phyloP scores from a whole-genome alignment of 2,888 invertebrate genomes.

The Criorhina ranunculi region DNA sequence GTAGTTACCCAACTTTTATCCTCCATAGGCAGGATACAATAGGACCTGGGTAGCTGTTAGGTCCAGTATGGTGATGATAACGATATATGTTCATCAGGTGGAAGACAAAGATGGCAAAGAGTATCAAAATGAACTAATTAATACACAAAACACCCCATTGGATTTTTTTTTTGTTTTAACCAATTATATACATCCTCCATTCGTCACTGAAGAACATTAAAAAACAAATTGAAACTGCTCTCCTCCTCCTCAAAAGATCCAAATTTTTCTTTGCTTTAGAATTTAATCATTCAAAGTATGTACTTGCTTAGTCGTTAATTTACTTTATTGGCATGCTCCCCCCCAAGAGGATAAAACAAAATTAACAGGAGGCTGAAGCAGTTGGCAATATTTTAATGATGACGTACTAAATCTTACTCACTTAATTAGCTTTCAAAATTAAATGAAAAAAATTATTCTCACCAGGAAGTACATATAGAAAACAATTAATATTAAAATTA shows the following conservation, averaged over 20 bases:
- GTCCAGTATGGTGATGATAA: no score
- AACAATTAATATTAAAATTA: constrained; percentile 2
- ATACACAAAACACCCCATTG: not conserved
- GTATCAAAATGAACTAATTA: constrained; percentile 10
- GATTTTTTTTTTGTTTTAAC: not conserved
- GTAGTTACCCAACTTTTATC: no score
- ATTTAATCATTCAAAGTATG: constrained; percentile 2
- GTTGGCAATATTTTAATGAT: constrained; percentile 20
- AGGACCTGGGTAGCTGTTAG: no score
- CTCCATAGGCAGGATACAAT: no score
- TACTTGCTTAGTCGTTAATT: constrained; percentile 28
- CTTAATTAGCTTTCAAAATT: constrained; percentile 41
- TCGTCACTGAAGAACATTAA: not conserved
- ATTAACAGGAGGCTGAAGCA: constrained; percentile 26
- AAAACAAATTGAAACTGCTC: constrained; percentile 24
- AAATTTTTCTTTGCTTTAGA: not conserved
- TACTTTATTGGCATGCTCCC: constrained; percentile 28
- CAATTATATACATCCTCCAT: constrained; percentile 11
- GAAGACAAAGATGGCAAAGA: constrained; percentile 35
- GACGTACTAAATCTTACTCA: constrained; percentile 35
- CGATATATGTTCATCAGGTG: no score
- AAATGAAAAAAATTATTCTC: not conserved
- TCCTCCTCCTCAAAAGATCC: not conserved
- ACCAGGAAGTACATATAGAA: constrained; percentile 21
- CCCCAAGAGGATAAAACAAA: not conserved